These are phyloP conservation scores for Podarcis muralis DNA, from an alignment of 2,113 vertebrate genomes.

Conservation along the genomic window DNA sequence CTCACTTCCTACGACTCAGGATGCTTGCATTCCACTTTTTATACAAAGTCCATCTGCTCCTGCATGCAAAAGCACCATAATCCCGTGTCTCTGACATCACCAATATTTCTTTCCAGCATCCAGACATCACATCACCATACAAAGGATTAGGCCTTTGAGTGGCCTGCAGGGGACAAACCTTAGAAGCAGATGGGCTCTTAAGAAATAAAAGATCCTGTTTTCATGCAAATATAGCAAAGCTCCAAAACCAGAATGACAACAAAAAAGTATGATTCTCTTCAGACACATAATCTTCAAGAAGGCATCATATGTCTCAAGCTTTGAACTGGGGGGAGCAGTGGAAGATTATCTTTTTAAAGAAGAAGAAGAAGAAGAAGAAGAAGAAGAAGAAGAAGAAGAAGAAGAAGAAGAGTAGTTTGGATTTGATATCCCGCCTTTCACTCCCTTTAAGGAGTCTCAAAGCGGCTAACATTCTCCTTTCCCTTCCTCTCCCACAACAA, in stretches of 20 bases:
- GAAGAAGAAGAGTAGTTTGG: no score
- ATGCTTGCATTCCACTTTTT: conserved; percentile 35
- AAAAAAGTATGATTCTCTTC: neutral
- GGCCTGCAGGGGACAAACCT: conserved; percentile 37
- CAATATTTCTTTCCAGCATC: conserved; percentile 23
- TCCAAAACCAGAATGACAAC: conserved; percentile 39
- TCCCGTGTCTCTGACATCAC: conserved; percentile 44
- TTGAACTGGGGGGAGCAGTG: neutral
- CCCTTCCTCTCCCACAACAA: no score
- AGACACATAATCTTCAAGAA: conserved; percentile 11
- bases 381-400: no score
- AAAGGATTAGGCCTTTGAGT: conserved; percentile 69
- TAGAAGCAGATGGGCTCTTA: conserved; percentile 66
- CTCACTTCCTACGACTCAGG: neutral
- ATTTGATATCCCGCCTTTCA: no score
- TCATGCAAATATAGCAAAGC: conserved; percentile 55
- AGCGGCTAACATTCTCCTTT: no score
- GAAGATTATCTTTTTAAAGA: neutral
- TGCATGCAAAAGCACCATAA: conserved; percentile 48
- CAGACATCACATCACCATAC: conserved; percentile 29
- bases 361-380: no score
- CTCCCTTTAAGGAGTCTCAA: no score
- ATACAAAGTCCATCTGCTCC: conserved; percentile 63
- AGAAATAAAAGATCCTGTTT: conserved; percentile 63
- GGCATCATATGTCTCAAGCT: neutral